Percentiles rank a stretch among this genome's conserved stretches.
Evolutionary conservation across 2,888 invertebrate species (phyloP).

Genomic region (Hecatera dysodea): DNA sequence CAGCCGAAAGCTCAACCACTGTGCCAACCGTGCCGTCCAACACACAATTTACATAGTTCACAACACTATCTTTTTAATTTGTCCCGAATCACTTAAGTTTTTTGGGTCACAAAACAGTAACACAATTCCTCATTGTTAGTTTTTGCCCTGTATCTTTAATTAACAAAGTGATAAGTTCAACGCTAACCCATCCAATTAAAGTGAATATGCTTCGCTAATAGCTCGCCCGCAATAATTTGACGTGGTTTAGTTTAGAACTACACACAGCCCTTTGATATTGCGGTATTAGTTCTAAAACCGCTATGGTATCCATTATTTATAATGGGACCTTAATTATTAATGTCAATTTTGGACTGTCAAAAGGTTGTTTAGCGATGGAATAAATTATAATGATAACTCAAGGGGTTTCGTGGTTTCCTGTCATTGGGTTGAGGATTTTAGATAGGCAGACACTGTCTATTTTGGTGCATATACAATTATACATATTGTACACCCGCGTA

Average conservation of each 20-base stretch:
- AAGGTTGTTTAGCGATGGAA: neutral
- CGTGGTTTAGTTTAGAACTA: slow-evolving; percentile 54
- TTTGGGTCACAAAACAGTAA: neutral
- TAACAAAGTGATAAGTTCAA: slow-evolving; percentile 53
- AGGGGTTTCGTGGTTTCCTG: no score
- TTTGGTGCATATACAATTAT: no score
- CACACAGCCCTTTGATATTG: slow-evolving; percentile 38
- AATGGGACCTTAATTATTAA: slow-evolving; percentile 21
- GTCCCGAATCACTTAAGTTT: neutral
- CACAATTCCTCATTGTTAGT: slow-evolving; percentile 3
- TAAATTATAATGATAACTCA: neutral
- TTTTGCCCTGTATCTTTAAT: slow-evolving; percentile 48
- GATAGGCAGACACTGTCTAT: no score
- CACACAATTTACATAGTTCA: neutral
- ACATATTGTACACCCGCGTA: no score
- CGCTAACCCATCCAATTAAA: slow-evolving; percentile 55
- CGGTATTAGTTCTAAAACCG: slow-evolving; percentile 41
- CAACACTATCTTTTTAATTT: neutral
- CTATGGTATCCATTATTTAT: slow-evolving; percentile 37
- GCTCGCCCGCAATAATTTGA: slow-evolving; percentile 47
- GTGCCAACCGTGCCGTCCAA: no score
- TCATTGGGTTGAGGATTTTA: no score
- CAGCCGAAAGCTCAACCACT: no score
- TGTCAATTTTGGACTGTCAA: slow-evolving; percentile 28
- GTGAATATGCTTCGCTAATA: slow-evolving; percentile 56